Base-by-base conservation (phyloP, 2,888 invertebrate species). In the Shargacucullia verbasci region DNA sequence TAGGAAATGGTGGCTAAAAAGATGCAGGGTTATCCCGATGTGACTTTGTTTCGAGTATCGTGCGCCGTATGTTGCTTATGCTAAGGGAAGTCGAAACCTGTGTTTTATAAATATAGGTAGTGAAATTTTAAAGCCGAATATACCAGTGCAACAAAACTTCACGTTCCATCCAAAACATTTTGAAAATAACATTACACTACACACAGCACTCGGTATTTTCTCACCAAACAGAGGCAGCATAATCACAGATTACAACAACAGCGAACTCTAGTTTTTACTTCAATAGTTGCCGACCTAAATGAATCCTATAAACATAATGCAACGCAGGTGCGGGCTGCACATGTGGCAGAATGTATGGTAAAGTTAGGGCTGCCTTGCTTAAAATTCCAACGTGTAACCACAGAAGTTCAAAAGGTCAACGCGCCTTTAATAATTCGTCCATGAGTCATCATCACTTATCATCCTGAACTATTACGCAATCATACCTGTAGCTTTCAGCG, bases 251-350 rank as follows among this genome's bases (percentile, higher is more conserved):
- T 63, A 46, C 34, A 3, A 67, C 55, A 62, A 33, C 15, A 52
- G 53, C 44, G 47, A 60, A 60, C 49, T 20, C 56, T 67, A 56
- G 52, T 67, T 76, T 64, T 69, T 69, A 64, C 57, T 50, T 33
- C 33, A 49, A 59, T 54, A 46, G 41, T 49, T 53, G 68, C 41
- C 50, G 57, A 47, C 29, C 47, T 60, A 58, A 59, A 73, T 70
- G 55, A 64, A 73, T 64, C 35, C 53, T 55, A 59, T 67, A 62
- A 68, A 59, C 55, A 66, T 62, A 61, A 59, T 62, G 45, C 38
- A 52, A 62, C 47, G 55, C 54, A 66, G 57, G 43, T 75, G 61
- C 27, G 25, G 37, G 10, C 48, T 40, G 33, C 55, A 59, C 59
- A 50, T 61, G 50, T 54, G 60, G 44, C 39, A 27, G 20, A 45